phyloP scores from a whole-genome alignment of 2,888 invertebrate species.

The Chironomus riparius region DNA sequence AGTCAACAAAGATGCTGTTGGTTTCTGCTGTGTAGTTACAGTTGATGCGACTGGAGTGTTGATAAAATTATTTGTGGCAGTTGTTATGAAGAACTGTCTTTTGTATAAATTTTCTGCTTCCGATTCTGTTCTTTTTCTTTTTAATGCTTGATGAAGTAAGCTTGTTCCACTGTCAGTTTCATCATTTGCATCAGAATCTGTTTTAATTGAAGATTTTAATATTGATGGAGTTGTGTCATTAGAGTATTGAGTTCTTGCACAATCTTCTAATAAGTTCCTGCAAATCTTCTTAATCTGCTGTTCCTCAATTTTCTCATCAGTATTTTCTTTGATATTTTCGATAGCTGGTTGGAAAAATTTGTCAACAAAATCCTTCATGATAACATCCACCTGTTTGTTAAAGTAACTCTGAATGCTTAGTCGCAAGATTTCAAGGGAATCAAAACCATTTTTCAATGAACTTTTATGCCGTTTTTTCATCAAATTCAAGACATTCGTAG shows the following conservation, averaged over 20 bases:
- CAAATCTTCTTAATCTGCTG: slow-evolving; percentile 14
- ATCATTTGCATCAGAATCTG: slow-evolving; percentile 3
- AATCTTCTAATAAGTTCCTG: not conserved
- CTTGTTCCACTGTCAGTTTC: not conserved
- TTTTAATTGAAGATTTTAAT: not conserved
- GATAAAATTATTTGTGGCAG: not conserved
- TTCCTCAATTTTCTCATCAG: slow-evolving; percentile 4
- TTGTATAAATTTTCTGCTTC: slow-evolving; percentile 17
- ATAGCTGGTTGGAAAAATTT: slow-evolving; percentile 19
- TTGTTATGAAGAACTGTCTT: slow-evolving; percentile 13
- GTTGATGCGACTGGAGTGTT: not conserved
- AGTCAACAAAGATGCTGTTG: not conserved
- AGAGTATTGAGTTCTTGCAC: slow-evolving; percentile 4
- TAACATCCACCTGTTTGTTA: not conserved
- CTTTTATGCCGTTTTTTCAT: not conserved
- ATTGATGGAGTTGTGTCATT: not conserved
- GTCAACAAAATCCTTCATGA: slow-evolving; percentile 10
- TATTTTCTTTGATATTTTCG: slow-evolving; percentile 10
- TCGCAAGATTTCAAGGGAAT: slow-evolving; percentile 1
- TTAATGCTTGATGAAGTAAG: slow-evolving; percentile 14
- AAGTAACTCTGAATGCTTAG: slow-evolving; percentile 1
- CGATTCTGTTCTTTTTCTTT: slow-evolving; percentile 17
- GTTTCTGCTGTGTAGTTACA: not conserved
- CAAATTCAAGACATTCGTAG: not conserved
- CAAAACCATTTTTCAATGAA: not conserved